Evolutionary conservation across 2,113 vertebrate species (phyloP).

Genomic region (Opisthocomus hoazin): DNA sequence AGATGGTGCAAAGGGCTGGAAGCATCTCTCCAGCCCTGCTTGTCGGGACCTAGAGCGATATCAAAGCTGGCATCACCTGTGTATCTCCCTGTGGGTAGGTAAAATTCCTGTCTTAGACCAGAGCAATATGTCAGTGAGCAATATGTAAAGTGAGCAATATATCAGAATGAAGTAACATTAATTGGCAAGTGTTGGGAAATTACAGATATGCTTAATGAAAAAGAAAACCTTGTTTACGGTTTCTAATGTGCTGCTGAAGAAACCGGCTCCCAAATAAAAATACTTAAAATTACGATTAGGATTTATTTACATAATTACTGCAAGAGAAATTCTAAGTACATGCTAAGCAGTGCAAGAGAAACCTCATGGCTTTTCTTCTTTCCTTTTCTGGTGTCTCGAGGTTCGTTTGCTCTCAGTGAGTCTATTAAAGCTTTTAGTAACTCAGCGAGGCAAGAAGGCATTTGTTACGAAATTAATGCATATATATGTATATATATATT

Average conservation of each 20-base stretch:
- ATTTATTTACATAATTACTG: constrained; percentile 60
- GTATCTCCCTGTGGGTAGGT: neutral
- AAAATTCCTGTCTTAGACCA: neutral
- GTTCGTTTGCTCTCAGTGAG: neutral
- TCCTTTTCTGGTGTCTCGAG: neutral
- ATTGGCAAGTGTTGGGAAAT: constrained; percentile 33
- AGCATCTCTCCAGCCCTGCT: neutral
- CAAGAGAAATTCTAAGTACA: neutral
- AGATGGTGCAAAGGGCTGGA: neutral
- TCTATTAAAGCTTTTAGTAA: neutral
- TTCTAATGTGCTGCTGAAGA: constrained; percentile 24
- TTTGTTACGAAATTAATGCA: neutral
- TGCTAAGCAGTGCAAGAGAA: neutral
- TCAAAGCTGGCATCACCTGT: neutral
- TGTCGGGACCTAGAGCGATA: accelerated
- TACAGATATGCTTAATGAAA: constrained; percentile 21
- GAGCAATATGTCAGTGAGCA: neutral
- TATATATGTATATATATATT: neutral
- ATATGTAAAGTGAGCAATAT: neutral
- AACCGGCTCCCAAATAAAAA: constrained; percentile 55
- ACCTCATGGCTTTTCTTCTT: neutral
- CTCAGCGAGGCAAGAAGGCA: neutral
- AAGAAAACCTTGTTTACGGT: constrained; percentile 21
- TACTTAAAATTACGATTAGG: constrained; percentile 38
- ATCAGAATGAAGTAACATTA: neutral